Base-by-base conservation (phyloP, 2,113 vertebrate species). In the Cebus imitator region DNA sequence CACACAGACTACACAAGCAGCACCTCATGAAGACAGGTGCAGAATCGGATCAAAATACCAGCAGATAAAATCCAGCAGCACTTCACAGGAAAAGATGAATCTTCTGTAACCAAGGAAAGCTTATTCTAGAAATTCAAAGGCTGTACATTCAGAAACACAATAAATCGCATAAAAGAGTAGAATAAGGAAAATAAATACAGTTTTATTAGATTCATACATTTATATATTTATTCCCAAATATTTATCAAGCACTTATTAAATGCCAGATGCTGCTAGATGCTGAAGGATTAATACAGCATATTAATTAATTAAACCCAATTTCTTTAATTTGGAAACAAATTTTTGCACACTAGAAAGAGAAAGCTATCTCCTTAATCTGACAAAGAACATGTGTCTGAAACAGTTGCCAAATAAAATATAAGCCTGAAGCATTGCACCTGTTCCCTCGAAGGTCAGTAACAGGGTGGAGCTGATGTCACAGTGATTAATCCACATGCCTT, bases 21-120 rank as follows among this genome's bases (percentile, higher is more conserved):
- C 1, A 2, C 43, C 23, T 35, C 18, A 1, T 16, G 89, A 37
- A 9, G 9, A 1, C 0, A 75, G 52, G 57, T 8, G 1, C 6
- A 16, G 25, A 40, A 25, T 14, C 18, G 6, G 2, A 12, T 27
- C 70, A 37, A 83, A 52, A 61, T 17, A 25, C 10, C 0, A 18
- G 27, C 32, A 4, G 20, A 12, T 20, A 8, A 4, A 9, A 21
- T 8, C 4, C 32, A 18, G 87, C 3, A 0, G 21, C 3, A 0
- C 8, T 23, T 23, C n/a, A 16, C 3, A 10, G 66, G 68, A 2
- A 13, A 37, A 48, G 9, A 21, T 35, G 32, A 18, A 37, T 2
- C 57, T 30, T 7, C 32, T 1, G 17, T 5, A 13, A 23, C 76
- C n/a, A 43, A 32, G 4, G n/a, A 58, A 35, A 55, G 5, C 82